Conservation (phyloP, 1,140 invertebrate species). For the Oryzaephilus surinamensis region DNA sequence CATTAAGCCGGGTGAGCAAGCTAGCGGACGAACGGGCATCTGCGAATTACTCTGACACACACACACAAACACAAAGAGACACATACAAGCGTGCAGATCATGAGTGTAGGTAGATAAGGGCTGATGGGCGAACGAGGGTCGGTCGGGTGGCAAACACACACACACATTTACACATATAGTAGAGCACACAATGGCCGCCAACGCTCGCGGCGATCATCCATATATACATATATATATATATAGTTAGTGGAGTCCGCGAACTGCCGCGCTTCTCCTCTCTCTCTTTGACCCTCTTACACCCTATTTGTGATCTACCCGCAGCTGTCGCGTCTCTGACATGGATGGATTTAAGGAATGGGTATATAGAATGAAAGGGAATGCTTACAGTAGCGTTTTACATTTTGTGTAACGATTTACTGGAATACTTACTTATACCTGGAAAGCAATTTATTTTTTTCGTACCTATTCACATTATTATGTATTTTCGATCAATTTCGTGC, state of each 20-base stretch:
- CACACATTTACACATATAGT: too few species aligned
- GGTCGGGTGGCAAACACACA: not conserved
- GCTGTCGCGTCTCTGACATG: conserved; percentile 10
- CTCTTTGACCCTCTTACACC: not conserved
- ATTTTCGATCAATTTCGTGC: too few species aligned
- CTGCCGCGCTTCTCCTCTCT: not conserved
- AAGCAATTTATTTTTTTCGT: too few species aligned
- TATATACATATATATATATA: too few species aligned
- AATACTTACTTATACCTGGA: too few species aligned
- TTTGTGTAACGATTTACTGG: too few species aligned
- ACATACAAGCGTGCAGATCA: not conserved
- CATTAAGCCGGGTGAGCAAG: conserved; percentile 9
- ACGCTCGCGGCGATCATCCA: not conserved
- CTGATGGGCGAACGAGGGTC: conserved; percentile 4
- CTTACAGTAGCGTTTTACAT: too few species aligned
- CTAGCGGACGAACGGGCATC: conserved; percentile 11
- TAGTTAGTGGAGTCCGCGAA: not conserved
- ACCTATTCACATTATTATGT: too few species aligned
- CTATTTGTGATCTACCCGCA: conserved; percentile 12
- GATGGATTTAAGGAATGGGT: conserved; percentile 7
- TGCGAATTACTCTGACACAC: conserved; percentile 18
- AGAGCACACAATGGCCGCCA: not conserved
- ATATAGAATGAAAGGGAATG: too few species aligned
- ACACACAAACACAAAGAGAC: conserved; percentile 2
- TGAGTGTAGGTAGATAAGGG: conserved; percentile 20